Base-by-base conservation (phyloP, 2,888 invertebrate genomes). In the Cryptophagus acutangulus region DNA sequence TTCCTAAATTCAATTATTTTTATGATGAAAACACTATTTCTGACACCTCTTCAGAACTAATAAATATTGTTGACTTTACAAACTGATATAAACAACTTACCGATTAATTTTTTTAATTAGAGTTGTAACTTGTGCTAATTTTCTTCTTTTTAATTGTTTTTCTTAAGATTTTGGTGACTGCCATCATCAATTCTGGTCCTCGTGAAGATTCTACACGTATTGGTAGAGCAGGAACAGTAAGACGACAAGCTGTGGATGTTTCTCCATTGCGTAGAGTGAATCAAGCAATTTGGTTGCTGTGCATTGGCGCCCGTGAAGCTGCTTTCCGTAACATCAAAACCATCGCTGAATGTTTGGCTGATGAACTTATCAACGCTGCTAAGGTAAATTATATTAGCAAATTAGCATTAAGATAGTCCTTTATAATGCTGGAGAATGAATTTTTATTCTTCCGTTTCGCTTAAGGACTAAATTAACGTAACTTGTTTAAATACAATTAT, bases 261-360 rank as follows among this genome's bases (percentile, higher is more conserved):
- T 97, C 97, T 8, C 99, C 99, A 9, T 78, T 99, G 58, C 81
- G 99, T 58, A 83, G 99, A 67, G 99, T 99, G 12, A 99, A 99
- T 77, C 97, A 97, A 78, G 99, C 99, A 36, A 96, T 99, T 71
- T 99, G 96, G 96, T 77, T 99, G 65, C 72, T 99, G 66, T 97
- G 97, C 74, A 99, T 97, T 37, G 99, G 99, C 51, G 96, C 99
- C 36, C 85, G 99, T 59, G 97, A 99, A 74, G 95, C 99, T 48
- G 92, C 99, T 36, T 99, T 99, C 84, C 85, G 99, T 66, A 99
- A 99, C 76, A 97, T 99, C 70, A 99, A 99, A 75, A 96, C 96
- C 36, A 99, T 99, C 66, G 97, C 99, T 46, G 99, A 99, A 73
- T 99, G 99, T 73, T 80, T 99, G 63, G 97, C 99, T 67, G 99